Evolutionary conservation across 2,797 vertebrate species (phyloP).

Genomic region (Poeciliopsis presidionis): DNA sequence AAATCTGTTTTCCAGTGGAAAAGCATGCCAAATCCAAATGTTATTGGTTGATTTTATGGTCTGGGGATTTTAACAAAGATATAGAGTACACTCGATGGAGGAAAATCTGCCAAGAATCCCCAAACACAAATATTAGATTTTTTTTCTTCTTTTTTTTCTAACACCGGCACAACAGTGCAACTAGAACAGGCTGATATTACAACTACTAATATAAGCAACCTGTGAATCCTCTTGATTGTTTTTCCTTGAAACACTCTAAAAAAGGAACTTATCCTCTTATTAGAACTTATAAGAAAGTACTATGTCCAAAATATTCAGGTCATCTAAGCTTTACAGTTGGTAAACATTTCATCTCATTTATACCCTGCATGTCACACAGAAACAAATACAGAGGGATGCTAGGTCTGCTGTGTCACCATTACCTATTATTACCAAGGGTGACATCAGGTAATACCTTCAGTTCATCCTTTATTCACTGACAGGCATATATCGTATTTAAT

Average conservation of each 20-base stretch:
- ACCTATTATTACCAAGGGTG: conserved; percentile 64
- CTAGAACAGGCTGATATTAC: neutral
- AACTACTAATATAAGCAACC: neutral
- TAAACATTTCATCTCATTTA: conserved; percentile 49
- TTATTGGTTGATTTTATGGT: conserved; percentile 8
- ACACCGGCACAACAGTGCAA: neutral
- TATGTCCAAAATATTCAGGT: conserved; percentile 15
- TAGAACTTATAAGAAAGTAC: neutral
- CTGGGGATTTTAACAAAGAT: neutral
- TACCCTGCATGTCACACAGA: conserved; percentile 45
- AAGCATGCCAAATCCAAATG: conserved; percentile 6
- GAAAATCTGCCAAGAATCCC: neutral
- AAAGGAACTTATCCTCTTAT: neutral
- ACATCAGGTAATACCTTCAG: conserved; percentile 67
- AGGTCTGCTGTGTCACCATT: conserved; percentile 63
- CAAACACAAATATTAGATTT: neutral
- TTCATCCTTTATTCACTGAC: conserved; percentile 62
- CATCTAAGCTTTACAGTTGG: conserved; percentile 15
- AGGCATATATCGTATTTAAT: conserved; percentile 65
- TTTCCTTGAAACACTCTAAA: neutral
- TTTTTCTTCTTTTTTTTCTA: too few relatives aligned
- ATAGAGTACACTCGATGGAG: neutral
- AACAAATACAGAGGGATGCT: conserved; percentile 52
- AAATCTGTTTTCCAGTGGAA: neutral
- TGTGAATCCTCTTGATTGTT: neutral